A percentile compares a stretch with the other conserved stretches of the same genome.
phyloP scores from a whole-genome alignment of 2,113 vertebrate species.

The Ancistrus triradiatus region DNA sequence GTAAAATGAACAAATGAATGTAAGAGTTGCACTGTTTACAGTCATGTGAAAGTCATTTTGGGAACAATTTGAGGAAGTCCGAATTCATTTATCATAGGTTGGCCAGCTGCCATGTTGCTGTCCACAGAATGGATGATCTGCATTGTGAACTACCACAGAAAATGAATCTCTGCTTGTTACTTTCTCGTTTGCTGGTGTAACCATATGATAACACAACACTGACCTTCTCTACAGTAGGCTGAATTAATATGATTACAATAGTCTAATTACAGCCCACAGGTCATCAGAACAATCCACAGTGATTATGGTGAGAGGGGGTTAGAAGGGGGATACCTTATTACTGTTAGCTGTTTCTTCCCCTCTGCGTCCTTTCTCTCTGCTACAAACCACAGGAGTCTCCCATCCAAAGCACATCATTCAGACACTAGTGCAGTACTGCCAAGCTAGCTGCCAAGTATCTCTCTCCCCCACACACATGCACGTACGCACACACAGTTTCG shows the following conservation, averaged over 20 bases:
- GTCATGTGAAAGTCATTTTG: too few relatives aligned
- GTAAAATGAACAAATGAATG: too few relatives aligned
- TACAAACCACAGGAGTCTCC: constrained; percentile 27
- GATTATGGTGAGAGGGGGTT: neutral
- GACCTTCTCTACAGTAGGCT: neutral
- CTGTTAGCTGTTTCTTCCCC: neutral
- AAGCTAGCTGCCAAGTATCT: constrained; percentile 18
- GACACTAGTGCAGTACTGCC: constrained; percentile 14
- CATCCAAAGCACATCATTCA: constrained; percentile 44
- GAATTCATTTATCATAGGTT: too few relatives aligned
- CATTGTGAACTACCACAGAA: too few relatives aligned
- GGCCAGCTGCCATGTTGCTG: too few relatives aligned
- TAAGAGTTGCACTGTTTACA: too few relatives aligned
- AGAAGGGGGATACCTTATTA: neutral
- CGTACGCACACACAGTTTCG: constrained; percentile 8
- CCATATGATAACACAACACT: neutral
- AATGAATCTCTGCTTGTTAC: neutral
- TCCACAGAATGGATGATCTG: too few relatives aligned
- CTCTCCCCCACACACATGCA: constrained; percentile 19
- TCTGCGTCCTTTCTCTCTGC: neutral
- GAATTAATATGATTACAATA: constrained; percentile 13
- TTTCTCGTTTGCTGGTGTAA: neutral
- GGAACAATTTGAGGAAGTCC: too few relatives aligned
- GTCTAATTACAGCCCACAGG: neutral
- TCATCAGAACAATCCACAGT: neutral